Evolutionary conservation across 2,113 vertebrate genomes (phyloP).

Genomic region (Pleuronectes platessa): DNA sequence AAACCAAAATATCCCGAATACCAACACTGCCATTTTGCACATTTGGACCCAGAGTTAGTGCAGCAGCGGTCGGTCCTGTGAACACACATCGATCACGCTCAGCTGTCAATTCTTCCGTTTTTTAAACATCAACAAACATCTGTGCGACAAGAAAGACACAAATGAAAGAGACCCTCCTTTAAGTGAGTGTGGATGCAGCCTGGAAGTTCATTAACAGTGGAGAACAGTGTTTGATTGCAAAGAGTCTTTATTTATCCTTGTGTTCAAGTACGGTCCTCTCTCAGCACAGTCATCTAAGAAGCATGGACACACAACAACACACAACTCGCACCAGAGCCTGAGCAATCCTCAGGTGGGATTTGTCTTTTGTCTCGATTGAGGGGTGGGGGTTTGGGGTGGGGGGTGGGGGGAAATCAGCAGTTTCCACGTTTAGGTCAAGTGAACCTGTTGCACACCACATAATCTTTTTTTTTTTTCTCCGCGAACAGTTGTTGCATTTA

Average conservation of each 20-base stretch:
- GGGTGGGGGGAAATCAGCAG: slow-evolving; percentile 48
- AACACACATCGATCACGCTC: too few relatives aligned
- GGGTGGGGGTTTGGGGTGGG: background rate
- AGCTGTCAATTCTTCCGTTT: too few relatives aligned
- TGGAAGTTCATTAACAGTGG: slow-evolving; percentile 9
- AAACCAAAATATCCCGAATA: background rate
- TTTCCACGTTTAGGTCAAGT: slow-evolving; percentile 76
- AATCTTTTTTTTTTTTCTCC: slow-evolving; percentile 69
- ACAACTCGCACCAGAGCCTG: slow-evolving; percentile 84
- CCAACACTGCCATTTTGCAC: too few relatives aligned
- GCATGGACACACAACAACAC: slow-evolving; percentile 83
- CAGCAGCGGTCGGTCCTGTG: too few relatives aligned
- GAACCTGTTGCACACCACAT: slow-evolving; percentile 79
- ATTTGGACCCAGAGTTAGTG: too few relatives aligned
- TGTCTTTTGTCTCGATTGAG: slow-evolving; percentile 69
- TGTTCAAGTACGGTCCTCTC: slow-evolving; percentile 84
- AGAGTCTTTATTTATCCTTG: slow-evolving; percentile 83
- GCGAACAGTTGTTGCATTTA: slow-evolving; percentile 71
- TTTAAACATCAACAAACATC: too few relatives aligned
- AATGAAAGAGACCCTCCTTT: background rate
- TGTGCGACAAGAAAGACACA: background rate
- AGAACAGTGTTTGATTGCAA: slow-evolving; percentile 74
- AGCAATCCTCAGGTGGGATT: slow-evolving; percentile 80
- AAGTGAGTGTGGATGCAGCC: background rate
- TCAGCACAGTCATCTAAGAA: slow-evolving; percentile 84